Base-by-base conservation (phyloP, 1,140 invertebrate genomes). In the Brachionus asplanchnoidis region DNA sequence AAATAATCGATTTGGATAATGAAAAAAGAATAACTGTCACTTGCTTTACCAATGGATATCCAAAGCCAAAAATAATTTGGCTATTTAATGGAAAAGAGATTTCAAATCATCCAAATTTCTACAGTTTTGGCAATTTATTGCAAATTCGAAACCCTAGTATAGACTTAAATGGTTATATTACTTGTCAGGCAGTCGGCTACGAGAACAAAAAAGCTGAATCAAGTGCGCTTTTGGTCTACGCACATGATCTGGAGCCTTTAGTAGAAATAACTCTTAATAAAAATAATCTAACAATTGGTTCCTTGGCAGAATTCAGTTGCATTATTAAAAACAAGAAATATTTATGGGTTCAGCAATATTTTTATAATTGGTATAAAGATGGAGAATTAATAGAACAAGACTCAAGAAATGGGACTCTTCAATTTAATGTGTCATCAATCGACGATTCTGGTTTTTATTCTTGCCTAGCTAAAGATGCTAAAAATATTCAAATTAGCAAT, bases 11-110 rank as follows among this genome's bases (percentile, higher is more conserved):
- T 11, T 46, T 77, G 17, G 26, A 77, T 23, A 36, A 32, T 2
- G 7, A 26, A 5, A 46, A 36, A 12, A 50, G 3, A 50, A 28
- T 26, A 77, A 50, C 42, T 28, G 23, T 77, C 5, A 77, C 20
- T 36, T 77, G 73, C 26, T 50, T 23, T 12, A 77, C 73, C 0
- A 77, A 44, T 14, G 73, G 73, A 14, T 77, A 50, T 26, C 73
- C 73, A 50, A 77, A 28, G n/a, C 73, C 73, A 53, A 77, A 46
- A 50, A n/a, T 77, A 46, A 50, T 8, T 26, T 77, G 73, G 73
- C 6, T 50, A 11, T 77, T 77, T 50, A 77, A 77, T 77, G 73
- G 23, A 2, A 23, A 32, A 50, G 73, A 77, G 42, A 50, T 77
- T 9, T 9, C 17, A 50, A 50, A 77, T 11, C n/a, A 23, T n/a